A percentile compares a stretch with the other conserved stretches of the same genome.
phyloP scores from a whole-genome alignment of 2,888 invertebrate genomes.

The Sphecodes monilicornis region DNA sequence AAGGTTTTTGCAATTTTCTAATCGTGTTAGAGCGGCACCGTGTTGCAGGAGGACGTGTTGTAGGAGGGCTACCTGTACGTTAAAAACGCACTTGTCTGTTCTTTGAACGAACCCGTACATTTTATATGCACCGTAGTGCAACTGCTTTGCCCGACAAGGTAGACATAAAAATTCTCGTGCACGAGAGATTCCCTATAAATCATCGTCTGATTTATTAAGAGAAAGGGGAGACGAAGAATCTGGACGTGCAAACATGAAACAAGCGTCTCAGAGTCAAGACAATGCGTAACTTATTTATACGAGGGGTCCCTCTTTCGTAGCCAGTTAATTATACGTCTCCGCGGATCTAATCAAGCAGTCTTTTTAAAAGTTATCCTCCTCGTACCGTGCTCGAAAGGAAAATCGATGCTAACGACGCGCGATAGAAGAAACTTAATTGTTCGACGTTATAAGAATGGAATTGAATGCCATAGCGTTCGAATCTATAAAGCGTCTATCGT shows the following conservation, averaged over 20 bases:
- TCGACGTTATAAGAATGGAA: conserved; percentile 3
- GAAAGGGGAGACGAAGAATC: conserved; percentile 12
- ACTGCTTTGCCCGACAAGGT: no score
- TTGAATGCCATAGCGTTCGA: conserved; percentile 16
- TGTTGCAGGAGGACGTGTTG: no score
- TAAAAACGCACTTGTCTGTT: not conserved
- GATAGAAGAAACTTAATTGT: conserved; percentile 28
- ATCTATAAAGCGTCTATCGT: conserved; percentile 21
- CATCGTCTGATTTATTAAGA: conserved; percentile 19
- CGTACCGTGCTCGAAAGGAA: conserved; percentile 13
- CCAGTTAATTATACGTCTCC: conserved; percentile 70
- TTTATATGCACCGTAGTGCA: no score
- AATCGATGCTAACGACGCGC: conserved; percentile 46
- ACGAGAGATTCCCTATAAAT: not conserved
- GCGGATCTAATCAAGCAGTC: conserved; percentile 64
- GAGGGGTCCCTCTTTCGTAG: conserved; percentile 57
- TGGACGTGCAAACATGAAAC: conserved; percentile 60
- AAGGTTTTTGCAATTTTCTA: no score
- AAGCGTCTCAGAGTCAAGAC: conserved; percentile 48
- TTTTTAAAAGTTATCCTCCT: conserved; percentile 56
- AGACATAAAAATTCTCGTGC: not conserved
- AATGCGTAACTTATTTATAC: conserved; percentile 73
- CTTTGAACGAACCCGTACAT: no score
- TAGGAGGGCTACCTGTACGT: no score
- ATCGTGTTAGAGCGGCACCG: no score